Evolutionary conservation across 92 coral and sea anemone genomes (phyloP).

Genomic region (Meandrina meandrites): DNA sequence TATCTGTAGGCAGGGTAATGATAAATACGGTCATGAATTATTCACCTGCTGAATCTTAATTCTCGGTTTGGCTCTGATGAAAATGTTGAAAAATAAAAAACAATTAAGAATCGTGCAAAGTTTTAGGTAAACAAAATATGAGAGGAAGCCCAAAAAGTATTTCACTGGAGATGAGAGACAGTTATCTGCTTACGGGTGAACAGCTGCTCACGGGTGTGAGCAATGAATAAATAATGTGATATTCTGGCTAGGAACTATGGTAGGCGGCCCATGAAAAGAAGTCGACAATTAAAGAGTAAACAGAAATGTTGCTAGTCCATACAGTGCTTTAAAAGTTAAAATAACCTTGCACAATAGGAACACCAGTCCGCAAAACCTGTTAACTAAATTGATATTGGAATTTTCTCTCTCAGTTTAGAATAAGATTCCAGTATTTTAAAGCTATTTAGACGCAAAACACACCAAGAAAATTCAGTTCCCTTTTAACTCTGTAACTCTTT

Average conservation of each 20-base stretch:
- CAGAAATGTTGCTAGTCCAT: not conserved
- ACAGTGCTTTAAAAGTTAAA: conserved; percentile 23
- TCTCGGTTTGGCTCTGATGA: conserved; percentile 1
- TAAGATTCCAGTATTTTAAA: not conserved
- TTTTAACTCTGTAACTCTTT: not conserved
- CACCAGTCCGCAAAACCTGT: not conserved
- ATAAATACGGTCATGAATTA: conserved; percentile 24
- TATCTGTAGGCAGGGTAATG: conserved; percentile 19
- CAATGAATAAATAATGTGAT: conserved; percentile 31
- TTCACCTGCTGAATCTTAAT: conserved; percentile 15
- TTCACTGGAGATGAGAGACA: not conserved
- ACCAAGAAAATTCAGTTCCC: not conserved
- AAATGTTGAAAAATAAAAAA: not conserved
- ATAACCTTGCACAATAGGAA: conserved; percentile 2
- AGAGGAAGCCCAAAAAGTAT: not conserved
- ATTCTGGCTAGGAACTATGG: not conserved
- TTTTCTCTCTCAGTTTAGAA: not conserved
- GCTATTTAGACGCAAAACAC: not conserved
- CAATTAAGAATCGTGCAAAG: not conserved
- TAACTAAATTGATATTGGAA: not conserved
- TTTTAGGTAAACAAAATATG: not conserved
- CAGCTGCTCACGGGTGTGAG: conserved; percentile 18
- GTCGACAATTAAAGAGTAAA: conserved; percentile 42
- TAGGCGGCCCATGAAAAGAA: conserved; percentile 1
- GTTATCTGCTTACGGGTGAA: not conserved